Conservation (phyloP, 2,113 vertebrate species). For the Axis porcinus region DNA sequence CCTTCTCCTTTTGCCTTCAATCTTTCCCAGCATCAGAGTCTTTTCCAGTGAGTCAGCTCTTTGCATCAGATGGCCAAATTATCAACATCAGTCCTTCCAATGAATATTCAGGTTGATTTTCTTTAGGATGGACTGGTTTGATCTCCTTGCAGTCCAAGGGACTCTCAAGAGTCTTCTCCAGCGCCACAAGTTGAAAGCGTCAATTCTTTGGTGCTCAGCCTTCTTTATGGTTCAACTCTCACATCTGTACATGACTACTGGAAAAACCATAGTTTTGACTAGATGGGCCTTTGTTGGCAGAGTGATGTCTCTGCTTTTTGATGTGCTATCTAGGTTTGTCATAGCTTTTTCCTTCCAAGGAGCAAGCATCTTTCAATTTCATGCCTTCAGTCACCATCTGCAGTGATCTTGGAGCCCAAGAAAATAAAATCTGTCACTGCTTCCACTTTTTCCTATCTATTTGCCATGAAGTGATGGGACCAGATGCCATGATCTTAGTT, state of each 20-base stretch:
- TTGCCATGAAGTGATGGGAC: background rate
- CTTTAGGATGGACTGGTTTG: background rate
- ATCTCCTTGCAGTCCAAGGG: background rate
- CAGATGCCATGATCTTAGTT: background rate
- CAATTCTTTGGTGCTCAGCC: background rate
- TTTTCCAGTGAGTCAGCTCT: background rate
- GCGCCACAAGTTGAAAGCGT: background rate
- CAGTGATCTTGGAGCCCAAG: background rate
- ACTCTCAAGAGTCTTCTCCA: background rate
- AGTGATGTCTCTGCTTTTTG: background rate
- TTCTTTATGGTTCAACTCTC: background rate
- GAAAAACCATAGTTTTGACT: background rate
- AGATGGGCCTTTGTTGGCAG: background rate
- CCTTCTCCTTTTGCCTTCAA: background rate
- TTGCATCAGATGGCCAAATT: background rate
- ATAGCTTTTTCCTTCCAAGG: background rate
- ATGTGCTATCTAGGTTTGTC: background rate
- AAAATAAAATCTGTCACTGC: background rate
- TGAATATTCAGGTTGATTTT: background rate
- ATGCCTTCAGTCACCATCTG: background rate
- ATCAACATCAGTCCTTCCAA: background rate
- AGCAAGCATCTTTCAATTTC: background rate
- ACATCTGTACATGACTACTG: background rate
- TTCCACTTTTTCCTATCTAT: background rate
- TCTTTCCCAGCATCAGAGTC: background rate